Base-by-base conservation (phyloP, 2,797 vertebrate genomes). In the Tragelaphus oryx region DNA sequence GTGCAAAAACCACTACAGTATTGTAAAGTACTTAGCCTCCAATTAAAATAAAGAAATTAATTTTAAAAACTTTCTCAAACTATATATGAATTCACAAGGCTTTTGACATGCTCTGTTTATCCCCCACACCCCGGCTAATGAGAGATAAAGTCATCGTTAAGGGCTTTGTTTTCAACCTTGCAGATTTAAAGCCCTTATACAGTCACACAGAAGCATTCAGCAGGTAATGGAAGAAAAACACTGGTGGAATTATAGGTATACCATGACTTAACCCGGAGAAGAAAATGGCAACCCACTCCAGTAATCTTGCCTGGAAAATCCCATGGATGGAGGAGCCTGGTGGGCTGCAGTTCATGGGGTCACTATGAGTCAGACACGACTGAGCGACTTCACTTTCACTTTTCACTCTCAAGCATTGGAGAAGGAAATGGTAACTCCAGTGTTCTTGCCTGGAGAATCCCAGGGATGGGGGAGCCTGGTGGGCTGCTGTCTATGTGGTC, bases 361-460 rank as follows among this genome's bases (percentile, higher is more conserved):
- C 1, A 7, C 60, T 8, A 3, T 2, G 12, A 4, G 30, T n/a
- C 7, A 0, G 60, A n/a, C 30, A n/a, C 0, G 6, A 62, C 30
- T 62, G 60, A 62, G 14, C 7, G 2, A 62, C 30, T n/a, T 62
- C 57, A 30, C 26, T 59, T 59, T 30, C 26, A 59, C 26, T 59
- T 59, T 6, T 28, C 57, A 59, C 57, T 59, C 11, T 28, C 57
- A 59, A 3, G 57, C 57, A 59, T 0, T 59, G 60, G 30, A n/a
- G 30, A n/a, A 57, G 55, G 10, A 17, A n/a, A 62, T n/a, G 60
- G 60, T 30, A n/a, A 8, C 60, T 62, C 30, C 30, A n/a, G 30
- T 17, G 13, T 3, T 4, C 30, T 62, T n/a, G 60, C 30, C 60
- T 62, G 30, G 30, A n/a, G 30, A n/a, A 62, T n/a, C 16, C 30